Evolutionary conservation across 2,113 vertebrate genomes (phyloP).

Genomic region (Pionites leucogaster): DNA sequence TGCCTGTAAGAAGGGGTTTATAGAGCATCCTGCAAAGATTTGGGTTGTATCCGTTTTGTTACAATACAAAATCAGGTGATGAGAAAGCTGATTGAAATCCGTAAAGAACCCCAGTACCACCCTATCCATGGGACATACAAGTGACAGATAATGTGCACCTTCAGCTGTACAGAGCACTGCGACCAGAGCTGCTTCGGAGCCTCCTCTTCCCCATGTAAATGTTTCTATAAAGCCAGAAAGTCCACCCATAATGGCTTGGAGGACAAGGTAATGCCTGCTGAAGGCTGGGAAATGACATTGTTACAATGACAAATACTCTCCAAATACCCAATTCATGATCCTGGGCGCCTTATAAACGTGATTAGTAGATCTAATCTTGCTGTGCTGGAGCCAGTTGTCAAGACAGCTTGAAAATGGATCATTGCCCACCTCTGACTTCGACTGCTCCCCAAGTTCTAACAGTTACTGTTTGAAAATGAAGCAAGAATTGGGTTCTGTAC

Average conservation of each 20-base stretch:
- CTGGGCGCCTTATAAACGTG: conserved; percentile 11
- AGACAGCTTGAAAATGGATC: not conserved
- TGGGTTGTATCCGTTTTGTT: not conserved
- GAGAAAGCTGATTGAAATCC: not conserved
- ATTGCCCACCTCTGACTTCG: not conserved
- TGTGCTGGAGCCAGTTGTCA: conserved; percentile 28
- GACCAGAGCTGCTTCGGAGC: not conserved
- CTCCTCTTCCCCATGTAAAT: not conserved
- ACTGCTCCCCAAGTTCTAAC: not conserved
- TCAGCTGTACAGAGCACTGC: not conserved
- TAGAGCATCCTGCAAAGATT: not conserved
- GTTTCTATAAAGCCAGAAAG: not conserved
- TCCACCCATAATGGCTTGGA: fast-evolving
- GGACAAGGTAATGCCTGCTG: not conserved
- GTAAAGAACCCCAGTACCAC: not conserved
- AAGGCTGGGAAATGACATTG: conserved; percentile 24
- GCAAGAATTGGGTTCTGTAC: not conserved
- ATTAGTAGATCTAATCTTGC: conserved; percentile 35
- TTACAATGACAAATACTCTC: conserved; percentile 35
- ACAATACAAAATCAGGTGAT: not conserved
- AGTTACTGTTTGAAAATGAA: not conserved
- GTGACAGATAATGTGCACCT: not conserved
- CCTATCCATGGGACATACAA: fast-evolving
- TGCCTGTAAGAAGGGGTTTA: not conserved
- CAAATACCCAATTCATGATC: not conserved